Conservation (phyloP, 2,888 invertebrate species). For the Hedya salicella region DNA sequence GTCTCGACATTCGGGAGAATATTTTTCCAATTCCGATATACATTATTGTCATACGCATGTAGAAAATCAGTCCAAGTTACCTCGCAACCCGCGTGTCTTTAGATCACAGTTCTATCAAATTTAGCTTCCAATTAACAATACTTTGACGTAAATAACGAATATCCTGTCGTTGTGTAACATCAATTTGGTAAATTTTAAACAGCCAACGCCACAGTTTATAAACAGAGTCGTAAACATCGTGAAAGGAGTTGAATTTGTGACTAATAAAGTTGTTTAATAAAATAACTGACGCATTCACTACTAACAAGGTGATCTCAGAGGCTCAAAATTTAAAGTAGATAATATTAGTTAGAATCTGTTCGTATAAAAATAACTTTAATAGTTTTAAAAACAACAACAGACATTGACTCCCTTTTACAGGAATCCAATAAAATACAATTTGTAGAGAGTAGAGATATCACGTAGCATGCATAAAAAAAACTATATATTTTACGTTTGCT, state of each 20-base stretch:
- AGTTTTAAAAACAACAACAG: too few relatives aligned
- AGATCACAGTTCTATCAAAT: background rate
- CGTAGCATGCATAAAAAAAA: too few relatives aligned
- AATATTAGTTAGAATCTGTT: background rate
- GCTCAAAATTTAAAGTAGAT: background rate
- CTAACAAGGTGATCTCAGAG: slow-evolving; percentile 21
- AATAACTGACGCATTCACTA: slow-evolving; percentile 28
- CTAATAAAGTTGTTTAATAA: slow-evolving; percentile 24
- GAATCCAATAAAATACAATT: too few relatives aligned
- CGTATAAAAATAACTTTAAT: too few relatives aligned
- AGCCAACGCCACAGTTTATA: slow-evolving; percentile 18
- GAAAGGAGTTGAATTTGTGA: slow-evolving; percentile 24
- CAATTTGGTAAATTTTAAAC: slow-evolving; percentile 17
- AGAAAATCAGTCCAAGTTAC: background rate
- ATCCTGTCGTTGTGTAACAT: background rate
- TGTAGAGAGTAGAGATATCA: too few relatives aligned
- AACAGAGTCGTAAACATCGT: slow-evolving; percentile 1
- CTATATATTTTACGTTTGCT: too few relatives aligned
- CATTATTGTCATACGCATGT: too few relatives aligned
- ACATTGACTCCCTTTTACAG: too few relatives aligned
- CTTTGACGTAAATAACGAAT: slow-evolving; percentile 15
- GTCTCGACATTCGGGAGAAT: too few relatives aligned
- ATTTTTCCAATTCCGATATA: too few relatives aligned
- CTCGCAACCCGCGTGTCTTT: background rate
- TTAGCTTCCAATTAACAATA: background rate